Conservation (phyloP, 2,113 vertebrate genomes). For the Dromiciops gliroides region DNA sequence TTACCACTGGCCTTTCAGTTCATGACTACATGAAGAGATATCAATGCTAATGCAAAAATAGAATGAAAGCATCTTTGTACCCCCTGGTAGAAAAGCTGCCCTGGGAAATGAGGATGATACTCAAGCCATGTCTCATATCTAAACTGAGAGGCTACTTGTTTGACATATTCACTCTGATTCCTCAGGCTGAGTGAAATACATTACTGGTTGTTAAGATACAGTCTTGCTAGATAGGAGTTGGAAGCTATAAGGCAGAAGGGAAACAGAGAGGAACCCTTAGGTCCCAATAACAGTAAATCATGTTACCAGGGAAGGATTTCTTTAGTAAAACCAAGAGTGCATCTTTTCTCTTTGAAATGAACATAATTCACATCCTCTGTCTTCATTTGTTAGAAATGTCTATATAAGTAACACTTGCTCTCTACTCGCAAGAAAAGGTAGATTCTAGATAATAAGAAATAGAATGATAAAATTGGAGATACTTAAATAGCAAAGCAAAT, state of each 20-base stretch:
- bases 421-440: not conserved
- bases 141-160: not conserved
- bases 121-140: not conserved
- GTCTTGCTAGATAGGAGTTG: not conserved
- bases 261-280: not conserved
- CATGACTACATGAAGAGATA: not conserved
- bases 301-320: not conserved
- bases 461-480: not conserved
- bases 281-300: constrained; percentile 4
- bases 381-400: constrained; percentile 27
- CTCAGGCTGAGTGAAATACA: not conserved
- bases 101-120: not conserved
- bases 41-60: not conserved
- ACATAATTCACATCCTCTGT: constrained; percentile 12
- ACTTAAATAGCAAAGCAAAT: not conserved
- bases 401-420: not conserved
- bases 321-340: not conserved
- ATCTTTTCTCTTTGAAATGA: constrained; percentile 42
- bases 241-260: not conserved
- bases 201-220: not conserved
- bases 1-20: not conserved
- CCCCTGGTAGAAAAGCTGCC: not conserved
- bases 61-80: not conserved
- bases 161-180: not conserved
- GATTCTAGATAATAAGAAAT: not conserved